Percentiles rank a stretch among this genome's conserved stretches.
phyloP scores from a whole-genome alignment of 37 sponge, comb jelly and placozoan genomes.

The Eunapius fragilis region DNA sequence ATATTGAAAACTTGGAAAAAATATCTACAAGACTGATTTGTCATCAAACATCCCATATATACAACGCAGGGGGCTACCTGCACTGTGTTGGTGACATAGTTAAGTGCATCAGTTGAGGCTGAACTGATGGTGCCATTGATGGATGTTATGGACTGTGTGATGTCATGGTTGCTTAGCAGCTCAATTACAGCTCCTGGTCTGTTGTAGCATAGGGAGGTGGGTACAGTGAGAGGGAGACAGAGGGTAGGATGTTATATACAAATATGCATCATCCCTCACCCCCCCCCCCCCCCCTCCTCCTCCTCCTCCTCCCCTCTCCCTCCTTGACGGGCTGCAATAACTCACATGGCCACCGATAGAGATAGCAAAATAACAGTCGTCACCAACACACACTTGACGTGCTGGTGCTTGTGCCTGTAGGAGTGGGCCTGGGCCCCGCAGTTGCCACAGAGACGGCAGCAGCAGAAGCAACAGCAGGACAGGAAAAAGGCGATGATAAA shows the following conservation, averaged over 20 bases:
- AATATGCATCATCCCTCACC: too few relatives aligned
- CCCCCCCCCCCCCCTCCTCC: too few relatives aligned
- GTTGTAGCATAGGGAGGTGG: neutral
- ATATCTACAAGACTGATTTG: too few relatives aligned
- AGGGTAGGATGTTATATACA: neutral
- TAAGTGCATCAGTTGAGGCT: constrained; percentile 6
- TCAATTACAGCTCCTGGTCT: constrained; percentile 15
- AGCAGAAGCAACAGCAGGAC: constrained; percentile 16
- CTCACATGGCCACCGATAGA: constrained; percentile 10
- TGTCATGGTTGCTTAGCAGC: neutral
- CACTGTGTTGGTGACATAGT: constrained; percentile 7
- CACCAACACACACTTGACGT: constrained; percentile 15
- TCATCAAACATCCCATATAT: too few relatives aligned
- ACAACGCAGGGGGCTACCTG: neutral
- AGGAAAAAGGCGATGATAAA: constrained; percentile 3
- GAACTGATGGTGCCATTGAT: neutral
- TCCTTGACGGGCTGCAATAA: neutral
- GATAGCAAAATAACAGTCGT: constrained; percentile 1
- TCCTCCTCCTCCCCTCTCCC: neutral
- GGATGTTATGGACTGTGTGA: neutral
- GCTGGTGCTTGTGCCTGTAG: constrained; percentile 16
- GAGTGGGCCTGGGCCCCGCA: constrained; percentile 18
- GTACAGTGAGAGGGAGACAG: neutral
- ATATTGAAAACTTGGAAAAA: too few relatives aligned
- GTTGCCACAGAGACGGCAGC: constrained; percentile 24